Conservation (phyloP, 2,113 vertebrate species). For the Garra rufa region DNA sequence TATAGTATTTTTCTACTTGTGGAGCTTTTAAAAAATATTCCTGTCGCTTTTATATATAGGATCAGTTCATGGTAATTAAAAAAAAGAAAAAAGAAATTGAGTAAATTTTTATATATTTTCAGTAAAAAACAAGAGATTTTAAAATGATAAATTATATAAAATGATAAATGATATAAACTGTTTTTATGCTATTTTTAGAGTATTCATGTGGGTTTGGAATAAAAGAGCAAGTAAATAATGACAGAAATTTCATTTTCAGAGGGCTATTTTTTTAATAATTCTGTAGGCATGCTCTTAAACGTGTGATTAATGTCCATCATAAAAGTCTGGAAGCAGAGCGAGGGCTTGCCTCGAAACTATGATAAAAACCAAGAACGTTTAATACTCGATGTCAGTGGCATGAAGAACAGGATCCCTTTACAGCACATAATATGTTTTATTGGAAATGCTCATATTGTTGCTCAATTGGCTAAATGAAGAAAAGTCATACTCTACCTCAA, state of each 20-base stretch:
- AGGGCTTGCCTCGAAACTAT: background rate
- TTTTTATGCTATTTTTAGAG: background rate
- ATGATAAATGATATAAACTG: background rate
- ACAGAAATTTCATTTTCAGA: background rate
- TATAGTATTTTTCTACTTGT: background rate
- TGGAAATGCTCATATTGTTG: slow-evolving; percentile 25
- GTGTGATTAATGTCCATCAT: slow-evolving; percentile 9
- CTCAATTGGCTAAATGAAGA: slow-evolving; percentile 47
- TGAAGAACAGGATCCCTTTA: slow-evolving; percentile 34
- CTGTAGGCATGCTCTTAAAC: slow-evolving; percentile 14
- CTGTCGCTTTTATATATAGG: background rate
- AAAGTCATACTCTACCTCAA: slow-evolving; percentile 81
- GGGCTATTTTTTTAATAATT: background rate
- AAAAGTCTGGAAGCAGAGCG: slow-evolving; percentile 29
- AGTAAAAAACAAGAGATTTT: background rate
- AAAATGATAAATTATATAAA: background rate
- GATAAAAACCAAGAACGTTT: slow-evolving; percentile 38
- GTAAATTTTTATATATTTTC: background rate
- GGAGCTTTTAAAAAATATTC: background rate
- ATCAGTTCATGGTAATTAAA: background rate
- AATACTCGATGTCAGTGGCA: slow-evolving; percentile 42
- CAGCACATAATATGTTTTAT: slow-evolving; percentile 29
- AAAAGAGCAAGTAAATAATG: background rate
- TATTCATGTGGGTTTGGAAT: background rate
- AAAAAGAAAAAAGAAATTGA: background rate